Percentiles rank a stretch among this genome's conserved stretches.
Evolutionary conservation across 2,113 vertebrate species (phyloP).

Genomic region (Hyperopisus bebe): DNA sequence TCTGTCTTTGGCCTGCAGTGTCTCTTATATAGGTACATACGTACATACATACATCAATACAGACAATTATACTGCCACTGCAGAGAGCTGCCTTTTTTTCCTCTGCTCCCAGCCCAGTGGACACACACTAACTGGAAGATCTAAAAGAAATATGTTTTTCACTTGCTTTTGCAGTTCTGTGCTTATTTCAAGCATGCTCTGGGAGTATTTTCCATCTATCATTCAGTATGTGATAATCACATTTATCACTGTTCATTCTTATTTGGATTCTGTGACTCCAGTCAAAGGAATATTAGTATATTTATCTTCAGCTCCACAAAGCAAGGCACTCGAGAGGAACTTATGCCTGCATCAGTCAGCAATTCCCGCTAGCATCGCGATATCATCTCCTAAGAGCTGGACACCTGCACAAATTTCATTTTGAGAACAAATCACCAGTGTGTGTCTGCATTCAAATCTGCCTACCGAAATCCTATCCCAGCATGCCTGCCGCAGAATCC

Average conservation of each 20-base stretch:
- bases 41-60: neutral
- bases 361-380: conserved; percentile 17
- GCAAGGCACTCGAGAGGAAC: conserved; percentile 23
- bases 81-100: neutral
- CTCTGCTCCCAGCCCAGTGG: neutral
- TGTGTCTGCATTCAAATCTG: conserved; percentile 27
- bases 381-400: conserved; percentile 28
- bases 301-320: conserved; percentile 33
- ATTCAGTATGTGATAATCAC: conserved; percentile 27
- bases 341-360: conserved; percentile 12
- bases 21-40: neutral
- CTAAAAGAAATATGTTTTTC: conserved; percentile 23
- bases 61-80: neutral
- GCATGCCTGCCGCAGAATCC: neutral
- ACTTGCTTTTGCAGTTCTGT: conserved; percentile 18
- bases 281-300: conserved; percentile 35
- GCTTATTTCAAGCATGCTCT: conserved; percentile 31
- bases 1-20: neutral
- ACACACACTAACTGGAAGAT: conserved; percentile 9
- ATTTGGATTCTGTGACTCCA: conserved; percentile 31
- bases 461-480: conserved; percentile 1
- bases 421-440: conserved; percentile 26
- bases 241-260: conserved; percentile 31
- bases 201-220: conserved; percentile 26
- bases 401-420: conserved; percentile 33